Conservation (phyloP, 2,888 invertebrate genomes). For the Aspidiotus rigidus region DNA sequence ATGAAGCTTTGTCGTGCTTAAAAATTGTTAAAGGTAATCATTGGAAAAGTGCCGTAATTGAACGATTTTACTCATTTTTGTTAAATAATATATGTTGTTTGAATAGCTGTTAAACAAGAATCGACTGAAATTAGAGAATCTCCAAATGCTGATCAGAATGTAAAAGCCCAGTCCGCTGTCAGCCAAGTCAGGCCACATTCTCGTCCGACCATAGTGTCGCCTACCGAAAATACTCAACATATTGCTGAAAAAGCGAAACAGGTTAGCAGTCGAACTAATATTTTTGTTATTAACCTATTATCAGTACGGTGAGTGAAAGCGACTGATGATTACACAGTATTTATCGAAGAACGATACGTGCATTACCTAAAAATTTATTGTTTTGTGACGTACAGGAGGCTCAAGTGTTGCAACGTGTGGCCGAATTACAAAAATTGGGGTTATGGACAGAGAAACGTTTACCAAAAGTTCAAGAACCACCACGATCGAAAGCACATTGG, state of each 20-base stretch:
- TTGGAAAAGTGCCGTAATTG: not conserved
- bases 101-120: slow-evolving; percentile 29
- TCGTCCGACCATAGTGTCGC: slow-evolving; percentile 19
- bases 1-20: slow-evolving; percentile 7
- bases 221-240: slow-evolving; percentile 48
- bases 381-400: slow-evolving; percentile 58
- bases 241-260: slow-evolving; percentile 79
- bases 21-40: slow-evolving; percentile 10
- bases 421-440: slow-evolving; percentile 85
- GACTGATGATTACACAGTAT: slow-evolving; percentile 31
- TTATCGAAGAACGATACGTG: slow-evolving; percentile 28
- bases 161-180: slow-evolving; percentile 24
- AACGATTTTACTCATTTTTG: not conserved
- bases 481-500: slow-evolving; percentile 90
- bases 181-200: slow-evolving; percentile 3
- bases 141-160: slow-evolving; percentile 20
- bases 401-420: slow-evolving; percentile 82
- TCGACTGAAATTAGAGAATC: slow-evolving; percentile 27
- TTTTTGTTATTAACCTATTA: not conserved
- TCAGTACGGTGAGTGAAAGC: not conserved
- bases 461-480: slow-evolving; percentile 85
- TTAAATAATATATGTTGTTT: not conserved
- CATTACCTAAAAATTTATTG: not conserved
- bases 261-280: slow-evolving; percentile 42
- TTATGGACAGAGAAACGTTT: slow-evolving; percentile 87